phyloP scores from a whole-genome alignment of 2,797 vertebrate species.

The Centropyge bicolor region DNA sequence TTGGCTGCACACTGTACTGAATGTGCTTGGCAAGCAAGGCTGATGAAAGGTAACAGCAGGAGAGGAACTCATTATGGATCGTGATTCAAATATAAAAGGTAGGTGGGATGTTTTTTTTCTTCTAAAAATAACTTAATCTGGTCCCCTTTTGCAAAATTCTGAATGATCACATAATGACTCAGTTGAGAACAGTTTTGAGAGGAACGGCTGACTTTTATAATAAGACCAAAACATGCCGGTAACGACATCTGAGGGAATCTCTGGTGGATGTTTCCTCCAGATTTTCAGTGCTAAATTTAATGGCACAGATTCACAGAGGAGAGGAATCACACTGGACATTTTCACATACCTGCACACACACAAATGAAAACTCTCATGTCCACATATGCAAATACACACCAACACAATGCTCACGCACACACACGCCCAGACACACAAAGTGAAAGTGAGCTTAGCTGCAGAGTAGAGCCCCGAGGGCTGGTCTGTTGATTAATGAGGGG shows the following conservation, averaged over 20 bases:
- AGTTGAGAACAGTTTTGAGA: constrained; percentile 40
- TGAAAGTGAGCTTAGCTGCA: constrained; percentile 66
- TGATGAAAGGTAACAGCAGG: constrained; percentile 80
- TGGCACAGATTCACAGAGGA: background rate
- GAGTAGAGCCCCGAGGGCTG: constrained; percentile 69
- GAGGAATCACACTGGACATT: constrained; percentile 9
- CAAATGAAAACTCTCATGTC: constrained; percentile 11
- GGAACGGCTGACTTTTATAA: constrained; percentile 14
- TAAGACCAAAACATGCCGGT: background rate
- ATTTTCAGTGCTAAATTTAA: constrained; percentile 16
- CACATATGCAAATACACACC: constrained; percentile 24
- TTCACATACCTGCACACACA: background rate
- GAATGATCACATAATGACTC: constrained; percentile 23
- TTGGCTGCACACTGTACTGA: constrained; percentile 75
- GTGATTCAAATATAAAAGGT: constrained; percentile 72
- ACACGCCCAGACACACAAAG: constrained; percentile 27
- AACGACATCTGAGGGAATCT: constrained; percentile 13
- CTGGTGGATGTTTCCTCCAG: background rate
- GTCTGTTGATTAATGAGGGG: constrained; percentile 81
- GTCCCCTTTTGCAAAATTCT: constrained; percentile 37
- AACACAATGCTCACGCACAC: constrained; percentile 35
- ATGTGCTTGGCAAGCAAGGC: constrained; percentile 80
- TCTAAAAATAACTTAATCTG: constrained; percentile 61
- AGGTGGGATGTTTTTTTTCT: constrained; percentile 42
- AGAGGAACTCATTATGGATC: constrained; percentile 79